phyloP scores from a whole-genome alignment of 2,113 vertebrate species.

The Stercorarius parasiticus region DNA sequence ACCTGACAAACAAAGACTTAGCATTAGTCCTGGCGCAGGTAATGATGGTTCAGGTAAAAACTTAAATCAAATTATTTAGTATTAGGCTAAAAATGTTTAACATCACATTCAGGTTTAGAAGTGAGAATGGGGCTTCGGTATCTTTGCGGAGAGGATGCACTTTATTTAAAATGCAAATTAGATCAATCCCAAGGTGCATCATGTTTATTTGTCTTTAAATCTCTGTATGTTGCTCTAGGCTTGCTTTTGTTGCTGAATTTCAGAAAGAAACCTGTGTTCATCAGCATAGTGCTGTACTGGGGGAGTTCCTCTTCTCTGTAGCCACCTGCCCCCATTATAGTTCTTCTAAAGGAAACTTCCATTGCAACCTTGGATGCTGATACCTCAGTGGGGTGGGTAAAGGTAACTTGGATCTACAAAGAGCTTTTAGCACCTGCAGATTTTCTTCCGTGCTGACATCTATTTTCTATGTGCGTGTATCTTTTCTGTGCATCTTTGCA shows the following conservation, averaged over 20 bases:
- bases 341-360: background rate
- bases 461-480: background rate
- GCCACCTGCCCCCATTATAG: no score
- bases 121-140: background rate
- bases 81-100: background rate
- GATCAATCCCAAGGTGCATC: background rate
- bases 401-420: background rate
- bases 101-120: background rate
- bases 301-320: background rate
- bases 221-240: background rate
- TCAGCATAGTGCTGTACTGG: background rate
- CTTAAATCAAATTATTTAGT: background rate
- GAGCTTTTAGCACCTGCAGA: background rate
- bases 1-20: background rate
- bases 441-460: background rate
- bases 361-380: background rate
- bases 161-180: slow-evolving; percentile 18
- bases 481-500: background rate
- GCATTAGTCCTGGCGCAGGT: background rate
- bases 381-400: background rate
- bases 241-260: background rate
- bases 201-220: background rate
- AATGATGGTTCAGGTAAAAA: background rate
- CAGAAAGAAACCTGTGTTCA: background rate
- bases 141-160: background rate